phyloP scores from a whole-genome alignment of 1,140 invertebrate genomes.

The Thaumatotibia leucotreta region DNA sequence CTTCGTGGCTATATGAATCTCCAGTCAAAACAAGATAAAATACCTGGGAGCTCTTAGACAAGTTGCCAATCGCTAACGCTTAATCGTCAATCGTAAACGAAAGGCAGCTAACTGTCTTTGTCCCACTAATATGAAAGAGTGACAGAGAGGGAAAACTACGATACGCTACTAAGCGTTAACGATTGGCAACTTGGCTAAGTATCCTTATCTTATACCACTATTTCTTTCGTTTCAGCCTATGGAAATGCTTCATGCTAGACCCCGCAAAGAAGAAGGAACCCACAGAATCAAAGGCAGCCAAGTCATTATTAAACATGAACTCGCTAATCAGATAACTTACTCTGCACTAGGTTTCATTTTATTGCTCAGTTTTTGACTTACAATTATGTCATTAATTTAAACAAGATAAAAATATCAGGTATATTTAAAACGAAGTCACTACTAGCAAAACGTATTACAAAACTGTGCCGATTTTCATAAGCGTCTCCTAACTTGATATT shows the following conservation, averaged over 20 bases:
- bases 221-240: constrained; percentile 78
- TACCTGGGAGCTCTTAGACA: too few species aligned
- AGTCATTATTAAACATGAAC: constrained; percentile 82
- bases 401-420: not conserved
- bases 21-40: too few species aligned
- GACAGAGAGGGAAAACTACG: too few species aligned
- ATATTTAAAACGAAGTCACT: not conserved
- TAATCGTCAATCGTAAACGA: too few species aligned
- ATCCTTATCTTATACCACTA: not conserved
- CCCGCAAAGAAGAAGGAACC: constrained; percentile 84
- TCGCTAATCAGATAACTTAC: constrained; percentile 52
- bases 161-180: too few species aligned
- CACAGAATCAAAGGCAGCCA: constrained; percentile 79
- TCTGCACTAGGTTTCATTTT: not conserved
- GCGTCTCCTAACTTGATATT: too few species aligned
- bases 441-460: not conserved
- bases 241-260: constrained; percentile 95
- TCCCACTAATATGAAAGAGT: too few species aligned
- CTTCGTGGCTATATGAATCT: too few species aligned
- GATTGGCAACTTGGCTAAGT: too few species aligned
- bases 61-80: too few species aligned
- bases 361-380: not conserved
- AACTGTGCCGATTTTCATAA: too few species aligned
- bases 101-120: too few species aligned
- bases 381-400: not conserved